phyloP scores from a whole-genome alignment of 2,888 invertebrate species.

The Zhengitettix transpicula region DNA sequence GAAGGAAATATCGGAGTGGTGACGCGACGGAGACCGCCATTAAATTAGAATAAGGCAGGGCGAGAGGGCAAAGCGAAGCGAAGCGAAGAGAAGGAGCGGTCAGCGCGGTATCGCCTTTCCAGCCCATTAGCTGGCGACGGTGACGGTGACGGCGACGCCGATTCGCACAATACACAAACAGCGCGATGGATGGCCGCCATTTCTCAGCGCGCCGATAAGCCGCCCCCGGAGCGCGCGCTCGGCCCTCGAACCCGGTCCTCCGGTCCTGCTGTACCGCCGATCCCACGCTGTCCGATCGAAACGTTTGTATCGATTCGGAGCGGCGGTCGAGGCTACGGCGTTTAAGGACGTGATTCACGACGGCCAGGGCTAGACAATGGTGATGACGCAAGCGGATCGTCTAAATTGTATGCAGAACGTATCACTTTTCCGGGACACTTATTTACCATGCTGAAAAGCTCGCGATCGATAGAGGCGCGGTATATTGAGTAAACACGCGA shows the following conservation, averaged over 20 bases:
- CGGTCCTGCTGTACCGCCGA: background rate
- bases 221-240: background rate
- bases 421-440: slow-evolving; percentile 17
- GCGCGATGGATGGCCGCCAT: slow-evolving; percentile 1
- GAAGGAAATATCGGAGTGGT: background rate
- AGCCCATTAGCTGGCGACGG: slow-evolving; percentile 24
- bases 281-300: background rate
- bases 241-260: background rate
- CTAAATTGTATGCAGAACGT: slow-evolving; percentile 17
- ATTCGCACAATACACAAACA: background rate
- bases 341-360: slow-evolving; percentile 9
- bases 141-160: background rate
- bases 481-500: slow-evolving; percentile 18
- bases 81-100: slow-evolving; percentile 12
- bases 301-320: slow-evolving; percentile 10
- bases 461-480: slow-evolving; percentile 14
- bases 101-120: slow-evolving; percentile 26
- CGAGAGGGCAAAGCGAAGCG: background rate
- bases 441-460: slow-evolving; percentile 18
- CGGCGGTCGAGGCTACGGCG: slow-evolving; percentile 2
- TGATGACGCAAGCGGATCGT: slow-evolving; percentile 14
- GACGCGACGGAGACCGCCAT: background rate
- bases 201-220: background rate
- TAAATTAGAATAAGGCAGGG: background rate
- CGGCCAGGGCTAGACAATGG: slow-evolving; percentile 12